phyloP scores from a whole-genome alignment of 2,113 vertebrate species.

The Argyrosomus japonicus region DNA sequence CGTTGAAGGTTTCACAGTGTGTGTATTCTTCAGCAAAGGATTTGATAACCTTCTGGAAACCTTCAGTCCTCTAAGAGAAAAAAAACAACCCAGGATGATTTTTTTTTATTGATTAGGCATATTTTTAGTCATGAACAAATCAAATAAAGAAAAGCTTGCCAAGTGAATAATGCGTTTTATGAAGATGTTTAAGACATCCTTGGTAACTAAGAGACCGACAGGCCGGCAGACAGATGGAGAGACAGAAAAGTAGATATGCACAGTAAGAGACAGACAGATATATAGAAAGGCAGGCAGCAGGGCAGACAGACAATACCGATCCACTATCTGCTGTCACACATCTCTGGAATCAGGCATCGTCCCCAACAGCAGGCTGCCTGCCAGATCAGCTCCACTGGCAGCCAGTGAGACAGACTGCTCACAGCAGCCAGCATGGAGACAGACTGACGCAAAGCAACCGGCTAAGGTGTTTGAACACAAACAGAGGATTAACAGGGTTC shows the following conservation, averaged over 20 bases:
- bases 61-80: not conserved
- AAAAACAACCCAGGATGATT: not conserved
- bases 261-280: conserved; percentile 25
- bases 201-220: conserved; percentile 9
- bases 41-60: not conserved
- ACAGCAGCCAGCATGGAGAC: conserved; percentile 69
- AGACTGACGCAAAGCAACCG: conserved; percentile 64
- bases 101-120: conserved; percentile 15
- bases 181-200: conserved; percentile 24
- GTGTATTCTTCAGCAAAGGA: not conserved
- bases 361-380: conserved; percentile 62
- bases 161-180: conserved; percentile 17
- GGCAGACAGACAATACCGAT: conserved; percentile 47
- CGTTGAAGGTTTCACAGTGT: not conserved
- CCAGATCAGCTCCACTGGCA: conserved; percentile 65
- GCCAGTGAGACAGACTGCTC: conserved; percentile 56
- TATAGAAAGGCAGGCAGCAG: conserved; percentile 22
- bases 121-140: conserved; percentile 27
- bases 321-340: conserved; percentile 45
- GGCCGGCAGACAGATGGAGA: conserved; percentile 22
- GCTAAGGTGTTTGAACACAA: conserved; percentile 79
- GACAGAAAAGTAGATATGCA: not conserved
- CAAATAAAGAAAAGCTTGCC: conserved; percentile 17
- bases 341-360: conserved; percentile 55
- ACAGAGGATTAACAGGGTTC: conserved; percentile 77